Conservation (phyloP, 2,113 vertebrate species). For the Chloropsis hardwickii region DNA sequence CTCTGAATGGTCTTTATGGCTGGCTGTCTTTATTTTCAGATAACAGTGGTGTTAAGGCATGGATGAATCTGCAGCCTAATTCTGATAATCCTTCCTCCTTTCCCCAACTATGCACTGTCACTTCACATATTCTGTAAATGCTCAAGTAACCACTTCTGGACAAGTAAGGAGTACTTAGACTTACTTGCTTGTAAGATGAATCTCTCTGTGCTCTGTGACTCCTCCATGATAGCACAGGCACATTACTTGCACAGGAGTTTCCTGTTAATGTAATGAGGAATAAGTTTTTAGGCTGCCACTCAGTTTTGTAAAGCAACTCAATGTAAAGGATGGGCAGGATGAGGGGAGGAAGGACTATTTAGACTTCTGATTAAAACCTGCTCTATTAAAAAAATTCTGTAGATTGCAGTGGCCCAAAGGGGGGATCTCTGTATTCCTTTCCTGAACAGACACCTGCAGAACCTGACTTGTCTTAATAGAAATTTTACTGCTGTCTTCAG, state of each 20-base stretch:
- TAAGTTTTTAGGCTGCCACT: not conserved
- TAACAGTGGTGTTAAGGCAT: not conserved
- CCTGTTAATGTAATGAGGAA: not conserved
- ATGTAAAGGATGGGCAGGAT: not conserved
- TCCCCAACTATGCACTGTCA: fast-evolving
- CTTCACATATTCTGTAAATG: not conserved
- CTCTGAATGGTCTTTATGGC: not conserved
- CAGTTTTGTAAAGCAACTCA: not conserved
- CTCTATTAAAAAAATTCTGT: not conserved
- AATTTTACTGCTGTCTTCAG: not conserved
- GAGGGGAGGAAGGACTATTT: not conserved
- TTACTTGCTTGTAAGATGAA: not conserved
- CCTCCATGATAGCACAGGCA: not conserved
- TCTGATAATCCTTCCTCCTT: not conserved
- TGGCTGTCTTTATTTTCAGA: not conserved
- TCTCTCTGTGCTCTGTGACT: not conserved
- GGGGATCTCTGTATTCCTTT: not conserved
- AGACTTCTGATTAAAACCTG: not conserved
- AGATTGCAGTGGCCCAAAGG: not conserved
- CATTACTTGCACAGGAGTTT: not conserved
- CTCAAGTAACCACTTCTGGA: not conserved
- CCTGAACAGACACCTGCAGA: not conserved
- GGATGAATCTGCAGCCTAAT: not conserved
- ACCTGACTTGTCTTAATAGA: not conserved
- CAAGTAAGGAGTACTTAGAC: not conserved